A percentile compares a stretch with the other conserved stretches of the same genome.
phyloP scores from a whole-genome alignment of 64 coral and sea anemone genomes.

The Montipora foliosa region DNA sequence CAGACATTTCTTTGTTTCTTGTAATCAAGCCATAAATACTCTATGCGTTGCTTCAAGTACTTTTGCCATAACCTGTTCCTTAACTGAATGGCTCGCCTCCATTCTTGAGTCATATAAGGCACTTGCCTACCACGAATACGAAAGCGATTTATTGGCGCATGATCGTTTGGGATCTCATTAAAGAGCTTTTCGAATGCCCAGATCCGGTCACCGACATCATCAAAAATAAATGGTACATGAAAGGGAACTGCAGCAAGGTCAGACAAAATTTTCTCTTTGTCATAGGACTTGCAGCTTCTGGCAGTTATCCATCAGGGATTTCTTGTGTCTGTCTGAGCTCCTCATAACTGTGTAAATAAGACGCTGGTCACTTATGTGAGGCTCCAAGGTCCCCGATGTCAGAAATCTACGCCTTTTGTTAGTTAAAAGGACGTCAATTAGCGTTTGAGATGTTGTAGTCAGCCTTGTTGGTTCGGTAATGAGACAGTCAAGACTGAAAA shows the following conservation, averaged over 20 bases:
- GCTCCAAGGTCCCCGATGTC: constrained; percentile 45
- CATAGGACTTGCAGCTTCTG: not conserved
- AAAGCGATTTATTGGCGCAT: not conserved
- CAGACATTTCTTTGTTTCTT: constrained; percentile 2
- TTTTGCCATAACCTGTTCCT: constrained; percentile 18
- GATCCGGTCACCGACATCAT: not conserved
- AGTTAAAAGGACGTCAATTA: constrained; percentile 57
- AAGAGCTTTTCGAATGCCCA: not conserved
- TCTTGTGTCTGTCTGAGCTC: not conserved
- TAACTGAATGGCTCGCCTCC: not conserved
- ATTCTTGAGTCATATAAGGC: not conserved
- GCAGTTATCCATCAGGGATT: not conserved
- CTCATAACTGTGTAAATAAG: constrained; percentile 55
- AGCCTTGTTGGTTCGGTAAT: no score
- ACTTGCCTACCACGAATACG: constrained; percentile 5
- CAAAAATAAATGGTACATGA: not conserved
- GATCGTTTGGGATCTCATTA: not conserved
- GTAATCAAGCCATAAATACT: not conserved
- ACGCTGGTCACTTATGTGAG: constrained; percentile 47
- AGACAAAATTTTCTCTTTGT: not conserved
- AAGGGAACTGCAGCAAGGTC: not conserved
- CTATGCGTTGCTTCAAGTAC: not conserved
- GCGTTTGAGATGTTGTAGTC: not conserved
- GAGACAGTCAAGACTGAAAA: no score
- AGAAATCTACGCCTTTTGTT: constrained; percentile 24